phyloP scores from a whole-genome alignment of 2,113 vertebrate species.

The Xiphias gladius region DNA sequence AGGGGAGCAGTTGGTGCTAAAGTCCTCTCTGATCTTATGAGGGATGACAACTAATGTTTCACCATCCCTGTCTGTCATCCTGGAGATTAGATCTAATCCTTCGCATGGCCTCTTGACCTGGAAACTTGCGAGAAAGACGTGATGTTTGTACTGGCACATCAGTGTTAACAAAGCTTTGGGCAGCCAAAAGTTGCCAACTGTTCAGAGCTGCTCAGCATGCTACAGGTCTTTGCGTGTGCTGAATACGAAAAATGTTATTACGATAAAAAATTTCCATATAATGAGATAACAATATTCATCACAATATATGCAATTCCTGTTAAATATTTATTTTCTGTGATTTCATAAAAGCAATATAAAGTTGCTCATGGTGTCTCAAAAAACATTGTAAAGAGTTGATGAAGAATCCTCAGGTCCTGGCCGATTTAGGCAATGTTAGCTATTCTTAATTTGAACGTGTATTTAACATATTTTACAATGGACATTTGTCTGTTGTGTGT shows the following conservation, averaged over 20 bases:
- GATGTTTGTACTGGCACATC: conserved; percentile 31
- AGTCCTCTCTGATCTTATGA: conserved; percentile 55
- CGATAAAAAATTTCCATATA: not conserved
- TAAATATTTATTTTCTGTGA: not conserved
- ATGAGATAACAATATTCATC: not conserved
- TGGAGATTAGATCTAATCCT: conserved; percentile 47
- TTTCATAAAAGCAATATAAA: not conserved
- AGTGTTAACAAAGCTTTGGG: conserved; percentile 34
- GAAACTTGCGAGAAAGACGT: not conserved
- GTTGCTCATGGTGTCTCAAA: not conserved
- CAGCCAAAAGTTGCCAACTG: not conserved
- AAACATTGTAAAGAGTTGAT: not conserved
- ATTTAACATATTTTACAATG: not conserved
- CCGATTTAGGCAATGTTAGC: not conserved
- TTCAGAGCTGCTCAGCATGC: not conserved
- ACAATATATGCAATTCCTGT: not conserved
- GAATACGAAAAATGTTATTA: not conserved
- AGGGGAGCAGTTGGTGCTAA: conserved; percentile 43
- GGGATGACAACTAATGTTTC: conserved; percentile 64
- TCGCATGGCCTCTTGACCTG: conserved; percentile 30
- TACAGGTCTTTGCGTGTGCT: conserved; percentile 11
- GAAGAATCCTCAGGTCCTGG: not conserved
- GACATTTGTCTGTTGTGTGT: not conserved
- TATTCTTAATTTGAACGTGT: not conserved
- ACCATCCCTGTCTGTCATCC: conserved; percentile 31